These are phyloP conservation scores for Pollenia amentaria DNA, from an alignment of 2,888 invertebrate genomes.

Conservation along the genomic window DNA sequence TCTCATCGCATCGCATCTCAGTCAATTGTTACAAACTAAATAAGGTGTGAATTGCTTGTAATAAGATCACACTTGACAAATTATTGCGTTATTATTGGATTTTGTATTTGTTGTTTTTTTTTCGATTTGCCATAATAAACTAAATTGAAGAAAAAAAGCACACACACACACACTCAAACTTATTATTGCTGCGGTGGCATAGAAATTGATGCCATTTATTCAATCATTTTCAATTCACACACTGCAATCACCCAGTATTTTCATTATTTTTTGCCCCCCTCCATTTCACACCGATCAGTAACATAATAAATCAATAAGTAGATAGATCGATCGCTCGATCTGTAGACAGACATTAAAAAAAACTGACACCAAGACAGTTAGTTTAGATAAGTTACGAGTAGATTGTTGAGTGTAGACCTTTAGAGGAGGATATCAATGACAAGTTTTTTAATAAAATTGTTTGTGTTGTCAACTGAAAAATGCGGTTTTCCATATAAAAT, in stretches of 20 bases:
- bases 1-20: not conserved
- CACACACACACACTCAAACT: not conserved
- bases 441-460: slow-evolving; percentile 75
- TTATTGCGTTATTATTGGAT: slow-evolving; percentile 72
- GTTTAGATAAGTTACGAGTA: not conserved
- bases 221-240: slow-evolving; percentile 64
- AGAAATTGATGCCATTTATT: slow-evolving; percentile 69
- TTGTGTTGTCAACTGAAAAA: slow-evolving; percentile 73
- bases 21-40: slow-evolving; percentile 60
- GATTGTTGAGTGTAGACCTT: slow-evolving; percentile 40
- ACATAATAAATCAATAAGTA: slow-evolving; percentile 33
- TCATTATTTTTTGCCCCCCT: not conserved
- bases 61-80: slow-evolving; percentile 76
- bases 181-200: slow-evolving; percentile 55
- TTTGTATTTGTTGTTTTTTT: slow-evolving; percentile 36
- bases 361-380: slow-evolving; percentile 52
- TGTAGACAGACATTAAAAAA: slow-evolving; percentile 29
- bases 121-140: slow-evolving; percentile 3
- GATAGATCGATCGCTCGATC: slow-evolving; percentile 25
- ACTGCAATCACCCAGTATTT: slow-evolving; percentile 23
- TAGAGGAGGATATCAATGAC: slow-evolving; percentile 70
- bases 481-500: slow-evolving; percentile 73
- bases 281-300: slow-evolving; percentile 1
- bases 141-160: not conserved
- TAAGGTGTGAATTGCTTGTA: slow-evolving; percentile 75